A percentile compares a stretch with the other conserved stretches of the same genome.
Evolutionary conservation across 2,888 invertebrate species (phyloP).

Genomic region (Watsonalla binaria): DNA sequence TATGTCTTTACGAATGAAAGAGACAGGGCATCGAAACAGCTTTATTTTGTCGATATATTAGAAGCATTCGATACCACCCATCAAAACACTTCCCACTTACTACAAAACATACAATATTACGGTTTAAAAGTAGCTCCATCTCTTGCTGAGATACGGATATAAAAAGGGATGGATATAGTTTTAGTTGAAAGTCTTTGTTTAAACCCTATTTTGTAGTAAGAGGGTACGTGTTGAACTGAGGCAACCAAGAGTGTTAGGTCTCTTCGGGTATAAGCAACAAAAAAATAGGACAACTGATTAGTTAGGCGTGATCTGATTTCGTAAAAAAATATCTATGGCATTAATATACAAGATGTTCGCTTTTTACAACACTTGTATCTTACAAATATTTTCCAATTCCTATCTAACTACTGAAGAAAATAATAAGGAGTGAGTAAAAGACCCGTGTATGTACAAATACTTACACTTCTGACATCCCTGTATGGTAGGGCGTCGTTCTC

Average conservation of each 20-base stretch:
- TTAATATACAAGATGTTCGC: neutral
- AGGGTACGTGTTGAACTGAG: neutral
- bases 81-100: neutral
- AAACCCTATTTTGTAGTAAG: too few species aligned
- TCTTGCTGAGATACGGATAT: too few species aligned
- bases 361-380: neutral
- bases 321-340: neutral
- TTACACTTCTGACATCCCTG: constrained; percentile 89
- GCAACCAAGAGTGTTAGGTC: neutral
- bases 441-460: constrained; percentile 55
- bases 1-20: neutral
- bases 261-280: neutral
- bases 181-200: too few species aligned
- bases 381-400: neutral
- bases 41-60: neutral
- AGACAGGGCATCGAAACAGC: neutral
- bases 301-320: neutral
- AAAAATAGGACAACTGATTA: neutral
- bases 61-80: neutral
- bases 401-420: neutral
- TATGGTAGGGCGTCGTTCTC: constrained; percentile 92
- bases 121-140: too few species aligned
- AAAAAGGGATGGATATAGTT: too few species aligned
- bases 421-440: neutral
- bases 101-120: too few species aligned